Conservation (phyloP, 2,888 invertebrate genomes). For the Xanthorhoe designata region DNA sequence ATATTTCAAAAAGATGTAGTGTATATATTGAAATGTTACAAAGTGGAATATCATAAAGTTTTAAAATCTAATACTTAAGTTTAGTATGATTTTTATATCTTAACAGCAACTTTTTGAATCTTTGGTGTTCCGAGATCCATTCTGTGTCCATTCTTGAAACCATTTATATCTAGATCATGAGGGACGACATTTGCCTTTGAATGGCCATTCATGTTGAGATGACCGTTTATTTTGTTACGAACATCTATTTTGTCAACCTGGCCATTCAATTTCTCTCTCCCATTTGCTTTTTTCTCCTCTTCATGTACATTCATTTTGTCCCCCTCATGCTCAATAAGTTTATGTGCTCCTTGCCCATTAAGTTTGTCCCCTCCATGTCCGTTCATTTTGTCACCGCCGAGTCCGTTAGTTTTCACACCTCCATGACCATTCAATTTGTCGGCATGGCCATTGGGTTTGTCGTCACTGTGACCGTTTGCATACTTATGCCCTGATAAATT, state of each 20-base stretch:
- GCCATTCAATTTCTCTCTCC: constrained; percentile 53
- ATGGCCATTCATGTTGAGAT: constrained; percentile 45
- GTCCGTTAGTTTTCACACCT: constrained; percentile 43
- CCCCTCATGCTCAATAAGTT: background rate
- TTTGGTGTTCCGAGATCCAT: constrained; percentile 78
- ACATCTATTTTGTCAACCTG: constrained; percentile 41
- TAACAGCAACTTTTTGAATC: constrained; percentile 80
- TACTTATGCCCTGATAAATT: constrained; percentile 75
- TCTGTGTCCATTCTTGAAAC: constrained; percentile 60
- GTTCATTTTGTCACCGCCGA: constrained; percentile 36
- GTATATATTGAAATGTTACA: constrained; percentile 46
- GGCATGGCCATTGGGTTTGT: constrained; percentile 47
- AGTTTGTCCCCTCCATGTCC: constrained; percentile 21
- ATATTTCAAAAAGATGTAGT: constrained; percentile 46
- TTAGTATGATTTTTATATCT: constrained; percentile 63
- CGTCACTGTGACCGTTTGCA: constrained; percentile 52
- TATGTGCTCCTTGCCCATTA: constrained; percentile 43
- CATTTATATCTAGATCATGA: constrained; percentile 49
- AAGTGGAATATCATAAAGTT: constrained; percentile 75
- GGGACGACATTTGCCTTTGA: constrained; percentile 50
- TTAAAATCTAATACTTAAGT: constrained; percentile 61
- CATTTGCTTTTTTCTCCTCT: constrained; percentile 37
- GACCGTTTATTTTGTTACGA: constrained; percentile 50
- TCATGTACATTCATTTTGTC: constrained; percentile 30
- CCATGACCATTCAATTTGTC: constrained; percentile 47